Evolutionary conservation across 2,797 vertebrate genomes (phyloP).

Genomic region (Chaenodraco wilsoni): DNA sequence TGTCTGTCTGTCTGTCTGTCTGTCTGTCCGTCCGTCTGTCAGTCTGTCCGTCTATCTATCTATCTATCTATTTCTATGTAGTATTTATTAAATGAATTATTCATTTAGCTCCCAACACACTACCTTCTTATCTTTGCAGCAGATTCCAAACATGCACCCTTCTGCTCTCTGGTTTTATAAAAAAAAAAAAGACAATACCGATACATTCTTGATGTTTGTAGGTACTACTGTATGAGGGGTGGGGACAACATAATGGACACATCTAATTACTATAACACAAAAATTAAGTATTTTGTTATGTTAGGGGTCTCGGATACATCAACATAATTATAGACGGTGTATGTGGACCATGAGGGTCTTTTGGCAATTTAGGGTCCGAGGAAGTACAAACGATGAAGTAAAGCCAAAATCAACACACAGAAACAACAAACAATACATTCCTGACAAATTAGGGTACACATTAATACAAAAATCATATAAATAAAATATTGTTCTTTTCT

Average conservation of each 20-base stretch:
- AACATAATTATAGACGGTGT: background rate
- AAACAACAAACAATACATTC: too few species aligned
- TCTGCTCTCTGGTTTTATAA: conserved; percentile 36
- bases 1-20: conserved; percentile 28
- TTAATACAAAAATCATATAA: too few species aligned
- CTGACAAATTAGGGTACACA: too few species aligned
- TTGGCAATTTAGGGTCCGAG: too few species aligned
- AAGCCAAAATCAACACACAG: too few species aligned
- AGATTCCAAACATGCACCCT: conserved; percentile 63
- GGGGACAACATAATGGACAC: conserved; percentile 60
- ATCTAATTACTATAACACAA: conserved; percentile 14
- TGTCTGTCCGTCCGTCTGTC: background rate
- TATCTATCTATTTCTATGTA: conserved; percentile 14
- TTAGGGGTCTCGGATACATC: too few species aligned
- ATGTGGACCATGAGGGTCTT: too few species aligned
- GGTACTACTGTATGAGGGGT: conserved; percentile 14
- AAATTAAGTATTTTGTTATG: background rate
- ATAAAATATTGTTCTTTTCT: too few species aligned
- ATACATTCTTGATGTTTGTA: conserved; percentile 52
- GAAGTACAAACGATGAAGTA: too few species aligned
- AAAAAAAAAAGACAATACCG: conserved; percentile 55
- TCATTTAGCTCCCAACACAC: conserved; percentile 49
- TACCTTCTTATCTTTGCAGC: conserved; percentile 64
- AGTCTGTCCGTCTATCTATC: too few species aligned
- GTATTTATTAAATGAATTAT: too few species aligned